These are phyloP conservation scores for Ochropleura leucogaster DNA, from an alignment of 2,888 invertebrate genomes.

Conservation along the genomic window DNA sequence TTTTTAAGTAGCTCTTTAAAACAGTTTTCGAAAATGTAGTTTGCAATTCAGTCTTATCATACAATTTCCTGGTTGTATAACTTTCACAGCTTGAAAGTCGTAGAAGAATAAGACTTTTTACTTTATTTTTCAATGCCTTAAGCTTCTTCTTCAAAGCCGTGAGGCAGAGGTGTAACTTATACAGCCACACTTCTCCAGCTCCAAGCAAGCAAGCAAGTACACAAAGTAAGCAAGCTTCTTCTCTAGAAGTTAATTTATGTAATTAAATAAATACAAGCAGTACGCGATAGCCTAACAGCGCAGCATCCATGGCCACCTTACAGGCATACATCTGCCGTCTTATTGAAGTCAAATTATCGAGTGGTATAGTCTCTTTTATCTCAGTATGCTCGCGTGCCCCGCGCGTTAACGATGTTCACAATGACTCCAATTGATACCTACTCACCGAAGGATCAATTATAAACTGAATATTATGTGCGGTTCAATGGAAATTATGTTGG, in stretches of 20 bases:
- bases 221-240: background rate
- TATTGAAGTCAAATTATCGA: conserved; percentile 69
- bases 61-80: no score
- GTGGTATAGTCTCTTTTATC: conserved; percentile 70
- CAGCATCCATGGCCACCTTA: conserved; percentile 18
- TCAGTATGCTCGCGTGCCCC: conserved; percentile 64
- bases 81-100: background rate
- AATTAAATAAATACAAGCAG: background rate
- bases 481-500: conserved; percentile 14
- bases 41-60: no score
- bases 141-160: no score
- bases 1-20: no score
- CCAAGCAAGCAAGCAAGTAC: no score
- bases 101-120: background rate
- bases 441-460: conserved; percentile 43
- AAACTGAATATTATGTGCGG: conserved; percentile 25
- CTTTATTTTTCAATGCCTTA: background rate
- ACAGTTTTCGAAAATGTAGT: no score
- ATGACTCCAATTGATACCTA: conserved; percentile 67
- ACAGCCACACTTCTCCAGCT: no score
- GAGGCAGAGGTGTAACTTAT: no score
- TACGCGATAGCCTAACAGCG: background rate
- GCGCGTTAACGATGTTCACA: conserved; percentile 64
- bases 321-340: conserved; percentile 49
- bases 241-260: background rate